phyloP scores from a whole-genome alignment of 53 echinoderm and acorn worm species.

The Actinopyga echinites region DNA sequence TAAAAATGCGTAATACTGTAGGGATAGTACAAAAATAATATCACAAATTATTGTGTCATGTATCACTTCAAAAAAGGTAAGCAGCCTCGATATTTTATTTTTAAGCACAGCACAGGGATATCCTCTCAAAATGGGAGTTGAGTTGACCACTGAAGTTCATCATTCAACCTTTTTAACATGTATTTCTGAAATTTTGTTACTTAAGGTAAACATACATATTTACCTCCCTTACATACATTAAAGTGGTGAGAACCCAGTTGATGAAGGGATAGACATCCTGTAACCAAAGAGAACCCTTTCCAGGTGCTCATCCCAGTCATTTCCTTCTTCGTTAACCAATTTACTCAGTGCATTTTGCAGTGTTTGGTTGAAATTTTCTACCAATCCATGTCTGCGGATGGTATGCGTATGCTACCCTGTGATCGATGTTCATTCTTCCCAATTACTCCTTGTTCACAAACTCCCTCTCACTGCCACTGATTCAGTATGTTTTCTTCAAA shows the following conservation, averaged over 20 bases:
- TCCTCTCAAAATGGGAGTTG: too few relatives aligned
- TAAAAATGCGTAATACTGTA: too few relatives aligned
- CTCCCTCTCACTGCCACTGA: constrained; percentile 7
- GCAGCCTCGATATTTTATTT: too few relatives aligned
- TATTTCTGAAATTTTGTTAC: too few relatives aligned
- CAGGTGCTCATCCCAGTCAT: constrained; percentile 26
- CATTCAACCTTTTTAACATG: too few relatives aligned
- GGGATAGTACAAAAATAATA: too few relatives aligned
- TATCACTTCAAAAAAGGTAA: too few relatives aligned
- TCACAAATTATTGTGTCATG: too few relatives aligned
- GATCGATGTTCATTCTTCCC: neutral
- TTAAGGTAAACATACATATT: too few relatives aligned
- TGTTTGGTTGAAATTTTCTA: constrained; percentile 16
- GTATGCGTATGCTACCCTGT: constrained; percentile 7
- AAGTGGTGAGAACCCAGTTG: constrained; percentile 11
- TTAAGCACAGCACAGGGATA: too few relatives aligned
- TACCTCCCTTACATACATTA: constrained; percentile 16
- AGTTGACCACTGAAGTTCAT: too few relatives aligned
- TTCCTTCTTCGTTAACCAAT: neutral
- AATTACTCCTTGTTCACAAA: neutral
- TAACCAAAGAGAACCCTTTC: constrained; percentile 11
- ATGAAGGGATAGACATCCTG: constrained; percentile 5
- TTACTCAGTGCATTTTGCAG: neutral
- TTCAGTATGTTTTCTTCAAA: constrained; percentile 37
- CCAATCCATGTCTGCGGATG: constrained; percentile 33